A percentile compares a stretch with the other conserved stretches of the same genome.
phyloP scores from a whole-genome alignment of 2,888 invertebrate genomes.

The Willowsia nigromaculata region DNA sequence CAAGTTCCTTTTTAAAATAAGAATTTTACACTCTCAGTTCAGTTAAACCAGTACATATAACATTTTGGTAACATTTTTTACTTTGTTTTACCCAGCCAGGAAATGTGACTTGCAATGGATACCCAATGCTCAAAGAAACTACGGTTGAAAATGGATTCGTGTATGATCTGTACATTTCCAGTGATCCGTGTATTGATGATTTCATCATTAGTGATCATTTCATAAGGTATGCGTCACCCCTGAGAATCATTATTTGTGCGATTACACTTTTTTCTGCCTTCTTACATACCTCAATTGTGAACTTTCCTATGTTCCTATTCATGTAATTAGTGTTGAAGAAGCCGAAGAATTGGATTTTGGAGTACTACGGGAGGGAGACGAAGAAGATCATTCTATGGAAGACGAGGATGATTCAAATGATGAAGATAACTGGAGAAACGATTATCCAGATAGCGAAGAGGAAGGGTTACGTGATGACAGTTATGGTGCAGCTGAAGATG shows the following conservation, averaged over 20 bases:
- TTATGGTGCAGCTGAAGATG: neutral
- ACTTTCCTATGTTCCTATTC: neutral
- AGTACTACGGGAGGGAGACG: conserved; percentile 33
- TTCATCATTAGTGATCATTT: conserved; percentile 34
- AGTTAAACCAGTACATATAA: no score
- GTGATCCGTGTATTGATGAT: conserved; percentile 51
- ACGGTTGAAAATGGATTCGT: conserved; percentile 61
- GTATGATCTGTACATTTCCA: conserved; percentile 67
- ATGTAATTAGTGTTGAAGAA: conserved; percentile 67
- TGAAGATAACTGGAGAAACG: conserved; percentile 88
- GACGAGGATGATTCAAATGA: conserved; percentile 87
- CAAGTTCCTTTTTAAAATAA: no score
- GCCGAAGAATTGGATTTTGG: conserved; percentile 58
- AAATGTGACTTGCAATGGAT: conserved; percentile 70
- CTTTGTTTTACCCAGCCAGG: conserved; percentile 29
- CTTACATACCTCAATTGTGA: neutral
- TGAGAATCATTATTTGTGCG: no score
- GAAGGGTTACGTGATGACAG: conserved; percentile 29
- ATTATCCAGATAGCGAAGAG: conserved; percentile 87
- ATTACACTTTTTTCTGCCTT: neutral
- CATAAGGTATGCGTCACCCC: conserved; percentile 51
- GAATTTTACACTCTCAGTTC: no score
- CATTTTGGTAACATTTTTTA: no score
- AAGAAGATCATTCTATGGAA: conserved; percentile 80
- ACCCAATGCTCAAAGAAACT: conserved; percentile 67